Evolutionary conservation across 2,113 vertebrate genomes (phyloP).

Genomic region (Caretta caretta): DNA sequence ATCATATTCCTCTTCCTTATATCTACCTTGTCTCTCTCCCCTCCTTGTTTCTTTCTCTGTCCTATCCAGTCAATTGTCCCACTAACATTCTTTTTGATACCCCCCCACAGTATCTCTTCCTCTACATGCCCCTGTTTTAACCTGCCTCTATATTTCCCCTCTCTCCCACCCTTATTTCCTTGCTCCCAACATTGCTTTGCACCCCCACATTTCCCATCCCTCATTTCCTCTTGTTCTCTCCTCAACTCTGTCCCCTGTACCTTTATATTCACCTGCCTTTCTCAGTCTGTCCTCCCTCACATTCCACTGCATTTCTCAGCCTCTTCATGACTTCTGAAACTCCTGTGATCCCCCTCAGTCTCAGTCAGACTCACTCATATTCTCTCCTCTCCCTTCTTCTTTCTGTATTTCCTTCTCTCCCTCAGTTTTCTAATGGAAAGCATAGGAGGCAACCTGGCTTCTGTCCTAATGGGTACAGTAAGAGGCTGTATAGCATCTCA

Average conservation of each 20-base stretch:
- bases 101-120: not conserved
- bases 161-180: not conserved
- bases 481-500: not conserved
- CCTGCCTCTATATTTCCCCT: not conserved
- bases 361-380: rapidly evolving
- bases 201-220: not conserved
- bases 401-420: rapidly evolving
- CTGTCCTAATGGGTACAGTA: rapidly evolving
- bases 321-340: rapidly evolving
- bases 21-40: not conserved
- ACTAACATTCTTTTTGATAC: not conserved
- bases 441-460: not conserved
- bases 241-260: not conserved
- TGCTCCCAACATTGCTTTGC: not conserved
- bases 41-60: not conserved
- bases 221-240: not conserved
- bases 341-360: not conserved
- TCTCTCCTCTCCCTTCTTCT: not conserved
- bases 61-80: not conserved
- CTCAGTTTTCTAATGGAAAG: not conserved
- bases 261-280: not conserved
- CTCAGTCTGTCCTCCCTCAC: not conserved
- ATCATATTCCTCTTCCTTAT: not conserved
- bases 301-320: not conserved
- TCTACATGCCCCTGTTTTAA: not conserved